Conservation (phyloP, 1,140 invertebrate genomes). For the Formica exsecta region DNA sequence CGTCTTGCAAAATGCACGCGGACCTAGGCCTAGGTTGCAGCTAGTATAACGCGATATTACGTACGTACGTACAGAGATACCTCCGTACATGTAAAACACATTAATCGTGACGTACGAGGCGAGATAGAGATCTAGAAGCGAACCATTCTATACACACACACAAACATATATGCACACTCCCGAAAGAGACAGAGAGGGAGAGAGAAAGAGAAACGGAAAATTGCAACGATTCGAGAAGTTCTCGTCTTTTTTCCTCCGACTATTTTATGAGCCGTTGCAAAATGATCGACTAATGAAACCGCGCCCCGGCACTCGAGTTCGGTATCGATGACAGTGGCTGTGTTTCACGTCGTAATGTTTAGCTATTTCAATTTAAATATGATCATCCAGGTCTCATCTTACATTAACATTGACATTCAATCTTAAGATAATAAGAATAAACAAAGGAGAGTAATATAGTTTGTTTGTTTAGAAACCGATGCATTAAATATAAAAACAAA, state of each 20-base stretch:
- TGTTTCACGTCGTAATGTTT: conserved; percentile 12
- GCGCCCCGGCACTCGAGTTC: background rate
- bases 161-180: background rate
- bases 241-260: background rate
- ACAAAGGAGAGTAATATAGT: background rate
- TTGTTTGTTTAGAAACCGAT: background rate
- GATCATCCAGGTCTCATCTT: conserved; percentile 22
- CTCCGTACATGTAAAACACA: conserved; percentile 48
- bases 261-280: conserved; percentile 12
- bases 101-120: conserved; percentile 57
- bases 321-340: conserved; percentile 19
- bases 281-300: conserved; percentile 46
- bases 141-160: background rate
- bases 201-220: conserved; percentile 10
- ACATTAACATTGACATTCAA: conserved; percentile 50
- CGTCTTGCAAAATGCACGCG: conserved; percentile 76
- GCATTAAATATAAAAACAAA: background rate
- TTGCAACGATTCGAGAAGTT: background rate
- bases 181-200: background rate
- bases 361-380: conserved; percentile 14
- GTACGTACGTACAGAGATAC: background rate
- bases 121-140: conserved; percentile 47
- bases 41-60: conserved; percentile 53
- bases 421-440: background rate
- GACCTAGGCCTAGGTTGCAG: conserved; percentile 78